These are phyloP conservation scores for Cathartes aura DNA, from an alignment of 2,113 vertebrate species.

Conservation along the genomic window DNA sequence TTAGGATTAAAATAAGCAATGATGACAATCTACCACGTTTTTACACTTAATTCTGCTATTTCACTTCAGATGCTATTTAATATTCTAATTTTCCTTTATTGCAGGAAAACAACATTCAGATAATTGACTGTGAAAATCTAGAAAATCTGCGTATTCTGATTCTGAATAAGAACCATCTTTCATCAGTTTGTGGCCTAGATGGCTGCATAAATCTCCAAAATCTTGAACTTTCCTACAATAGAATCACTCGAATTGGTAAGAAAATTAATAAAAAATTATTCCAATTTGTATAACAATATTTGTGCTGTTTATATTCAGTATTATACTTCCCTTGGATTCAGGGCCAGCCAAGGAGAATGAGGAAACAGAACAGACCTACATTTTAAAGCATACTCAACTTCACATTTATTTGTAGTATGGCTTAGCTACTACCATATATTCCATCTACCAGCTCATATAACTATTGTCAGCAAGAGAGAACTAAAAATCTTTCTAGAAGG, in stretches of 20 bases:
- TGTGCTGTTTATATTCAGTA: neutral
- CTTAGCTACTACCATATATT: neutral
- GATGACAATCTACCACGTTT: neutral
- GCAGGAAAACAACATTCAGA: slow-evolving; percentile 89
- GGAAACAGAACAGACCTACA: neutral
- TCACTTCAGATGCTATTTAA: neutral
- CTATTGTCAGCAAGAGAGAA: neutral
- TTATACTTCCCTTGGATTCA: neutral
- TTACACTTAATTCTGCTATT: neutral
- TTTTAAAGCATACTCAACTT: neutral
- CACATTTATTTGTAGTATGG: neutral
- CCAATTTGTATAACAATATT: neutral
- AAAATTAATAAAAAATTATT: neutral
- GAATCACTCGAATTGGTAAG: slow-evolving; percentile 91
- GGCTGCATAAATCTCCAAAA: slow-evolving; percentile 82
- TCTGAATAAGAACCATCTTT: slow-evolving; percentile 85
- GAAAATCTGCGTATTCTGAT: slow-evolving; percentile 82
- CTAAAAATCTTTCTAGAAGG: neutral
- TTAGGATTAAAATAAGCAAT: neutral
- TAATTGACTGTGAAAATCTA: slow-evolving; percentile 86
- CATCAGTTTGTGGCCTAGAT: slow-evolving; percentile 86
- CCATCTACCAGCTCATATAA: neutral
- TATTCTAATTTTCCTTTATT: slow-evolving; percentile 25
- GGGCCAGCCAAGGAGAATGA: neutral
- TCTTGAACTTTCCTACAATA: slow-evolving; percentile 91